A percentile compares a stretch with the other conserved stretches of the same genome.
These are phyloP conservation scores for Unio delphinus DNA, from an alignment of 2,888 invertebrate species.

Conservation along the genomic window DNA sequence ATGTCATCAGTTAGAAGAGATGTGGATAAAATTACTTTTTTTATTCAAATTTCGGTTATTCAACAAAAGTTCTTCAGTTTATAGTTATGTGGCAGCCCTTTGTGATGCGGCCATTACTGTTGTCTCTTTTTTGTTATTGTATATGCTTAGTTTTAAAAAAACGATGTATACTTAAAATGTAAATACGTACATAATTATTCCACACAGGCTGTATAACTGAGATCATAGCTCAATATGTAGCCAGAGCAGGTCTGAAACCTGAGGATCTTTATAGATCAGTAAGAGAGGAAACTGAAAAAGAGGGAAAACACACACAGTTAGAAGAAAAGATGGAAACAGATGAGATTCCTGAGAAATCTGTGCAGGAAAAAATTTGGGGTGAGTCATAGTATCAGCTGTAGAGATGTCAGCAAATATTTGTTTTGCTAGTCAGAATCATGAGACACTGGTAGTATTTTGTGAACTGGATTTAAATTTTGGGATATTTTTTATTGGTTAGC, in stretches of 20 bases:
- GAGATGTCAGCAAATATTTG: neutral
- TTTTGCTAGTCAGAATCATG: too few relatives aligned
- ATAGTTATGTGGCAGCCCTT: too few relatives aligned
- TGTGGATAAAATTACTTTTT: too few relatives aligned
- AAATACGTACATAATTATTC: conserved; percentile 64
- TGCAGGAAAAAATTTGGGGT: conserved; percentile 30
- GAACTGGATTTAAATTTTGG: too few relatives aligned
- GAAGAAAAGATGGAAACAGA: conserved; percentile 7
- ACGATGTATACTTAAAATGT: conserved; percentile 71
- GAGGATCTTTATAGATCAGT: conserved; percentile 42
- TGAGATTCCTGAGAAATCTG: conserved; percentile 9
- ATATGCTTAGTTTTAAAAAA: too few relatives aligned
- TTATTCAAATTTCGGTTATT: too few relatives aligned
- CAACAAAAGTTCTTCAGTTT: too few relatives aligned
- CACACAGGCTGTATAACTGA: conserved; percentile 88
- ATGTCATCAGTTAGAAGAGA: too few relatives aligned
- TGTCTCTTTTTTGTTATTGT: too few relatives aligned
- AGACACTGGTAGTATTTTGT: too few relatives aligned
- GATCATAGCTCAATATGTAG: conserved; percentile 89
- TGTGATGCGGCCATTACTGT: too few relatives aligned
- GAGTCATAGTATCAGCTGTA: neutral
- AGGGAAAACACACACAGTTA: conserved; percentile 6
- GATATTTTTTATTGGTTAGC: too few relatives aligned
- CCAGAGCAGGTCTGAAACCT: conserved; percentile 71
- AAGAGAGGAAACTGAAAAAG: conserved; percentile 16